Conservation (phyloP, 1,140 invertebrate genomes). For the Temnothorax curvispinosus region DNA sequence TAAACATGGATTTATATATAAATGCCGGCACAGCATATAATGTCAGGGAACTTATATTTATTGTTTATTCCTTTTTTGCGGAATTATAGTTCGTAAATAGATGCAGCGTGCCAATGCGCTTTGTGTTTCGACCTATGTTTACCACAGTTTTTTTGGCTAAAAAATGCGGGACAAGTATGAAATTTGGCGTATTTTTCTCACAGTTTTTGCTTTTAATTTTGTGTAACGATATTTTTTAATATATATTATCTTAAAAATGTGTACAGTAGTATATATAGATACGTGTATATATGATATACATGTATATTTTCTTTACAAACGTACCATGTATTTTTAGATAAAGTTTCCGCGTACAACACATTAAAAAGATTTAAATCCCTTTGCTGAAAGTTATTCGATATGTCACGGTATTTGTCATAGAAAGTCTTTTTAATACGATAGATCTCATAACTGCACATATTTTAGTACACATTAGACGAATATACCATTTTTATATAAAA, state of each 20-base stretch:
- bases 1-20: slow-evolving; percentile 11
- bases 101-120: slow-evolving; percentile 13
- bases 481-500: neutral
- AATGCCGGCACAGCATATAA: neutral
- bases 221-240: neutral
- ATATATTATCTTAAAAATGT: neutral
- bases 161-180: neutral
- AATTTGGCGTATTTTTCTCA: neutral
- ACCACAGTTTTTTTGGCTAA: neutral
- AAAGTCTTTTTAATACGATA: neutral
- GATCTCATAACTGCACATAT: neutral
- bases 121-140: slow-evolving; percentile 30
- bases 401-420: neutral
- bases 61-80: slow-evolving; percentile 11
- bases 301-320: neutral
- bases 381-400: neutral
- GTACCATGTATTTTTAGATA: neutral
- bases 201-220: neutral
- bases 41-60: slow-evolving; percentile 29
- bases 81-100: slow-evolving; percentile 33
- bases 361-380: neutral
- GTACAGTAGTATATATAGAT: neutral
- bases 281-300: too few species aligned
- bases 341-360: neutral
- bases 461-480: neutral